phyloP scores from a whole-genome alignment of 2,113 vertebrate species.

The Burhinus oedicnemus region DNA sequence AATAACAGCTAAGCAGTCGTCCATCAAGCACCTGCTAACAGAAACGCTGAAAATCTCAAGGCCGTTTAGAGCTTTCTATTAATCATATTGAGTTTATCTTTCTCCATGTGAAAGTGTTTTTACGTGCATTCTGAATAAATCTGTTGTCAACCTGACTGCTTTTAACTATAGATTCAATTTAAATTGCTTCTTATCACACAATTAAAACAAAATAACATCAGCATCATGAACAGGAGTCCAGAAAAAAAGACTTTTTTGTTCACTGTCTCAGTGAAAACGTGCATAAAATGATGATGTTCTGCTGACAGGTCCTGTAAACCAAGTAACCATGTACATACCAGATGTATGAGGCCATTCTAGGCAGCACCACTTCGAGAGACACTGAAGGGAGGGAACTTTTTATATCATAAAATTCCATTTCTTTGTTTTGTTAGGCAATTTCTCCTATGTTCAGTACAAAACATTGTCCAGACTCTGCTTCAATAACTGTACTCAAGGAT shows the following conservation, averaged over 20 bases:
- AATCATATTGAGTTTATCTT: neutral
- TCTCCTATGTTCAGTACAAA: neutral
- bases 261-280: neutral
- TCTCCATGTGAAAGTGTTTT: neutral
- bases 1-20: neutral
- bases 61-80: neutral
- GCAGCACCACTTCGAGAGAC: neutral
- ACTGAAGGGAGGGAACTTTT: neutral
- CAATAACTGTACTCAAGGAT: neutral
- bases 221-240: neutral
- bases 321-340: neutral
- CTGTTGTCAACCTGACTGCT: neutral
- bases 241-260: neutral
- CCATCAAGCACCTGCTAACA: neutral
- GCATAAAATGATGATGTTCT: neutral
- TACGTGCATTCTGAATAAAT: neutral
- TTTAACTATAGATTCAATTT: neutral
- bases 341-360: neutral
- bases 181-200: neutral
- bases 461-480: neutral
- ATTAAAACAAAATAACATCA: neutral
- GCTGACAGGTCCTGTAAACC: neutral
- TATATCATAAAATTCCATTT: neutral
- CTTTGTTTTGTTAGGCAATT: neutral
- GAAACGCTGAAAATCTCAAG: constrained; percentile 11